These are phyloP conservation scores for Temnothorax unifasciatus DNA, from an alignment of 2,888 invertebrate genomes.

Conservation along the genomic window DNA sequence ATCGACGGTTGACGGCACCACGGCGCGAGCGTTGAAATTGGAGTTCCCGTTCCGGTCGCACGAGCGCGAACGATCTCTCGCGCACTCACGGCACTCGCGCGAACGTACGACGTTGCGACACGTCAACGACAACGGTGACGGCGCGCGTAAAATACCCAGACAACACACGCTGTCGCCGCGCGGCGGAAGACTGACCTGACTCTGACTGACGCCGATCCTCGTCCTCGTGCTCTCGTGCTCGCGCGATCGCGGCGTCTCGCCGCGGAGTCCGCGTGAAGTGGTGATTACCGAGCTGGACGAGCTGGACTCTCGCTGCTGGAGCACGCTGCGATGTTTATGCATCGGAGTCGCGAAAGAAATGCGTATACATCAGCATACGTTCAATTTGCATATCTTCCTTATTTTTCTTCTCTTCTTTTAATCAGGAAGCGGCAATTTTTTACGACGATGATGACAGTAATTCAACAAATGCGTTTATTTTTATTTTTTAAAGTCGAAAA, in stretches of 20 bases:
- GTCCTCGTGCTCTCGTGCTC: constrained; percentile 64
- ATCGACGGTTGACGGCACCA: constrained; percentile 41
- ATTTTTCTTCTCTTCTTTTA: neutral
- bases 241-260: constrained; percentile 62
- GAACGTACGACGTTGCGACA: constrained; percentile 22
- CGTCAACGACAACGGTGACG: constrained; percentile 35
- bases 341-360: neutral
- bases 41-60: constrained; percentile 20
- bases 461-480: neutral
- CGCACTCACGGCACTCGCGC: constrained; percentile 42
- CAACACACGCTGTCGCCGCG: constrained; percentile 79
- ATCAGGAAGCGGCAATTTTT: neutral
- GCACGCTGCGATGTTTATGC: constrained; percentile 4
- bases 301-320: neutral
- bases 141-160: constrained; percentile 17
- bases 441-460: neutral
- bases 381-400: neutral
- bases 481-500: neutral
- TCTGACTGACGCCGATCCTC: constrained; percentile 19
- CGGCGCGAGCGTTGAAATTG: constrained; percentile 24
- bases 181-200: constrained; percentile 80
- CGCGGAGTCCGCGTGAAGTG: constrained; percentile 14
- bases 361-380: neutral
- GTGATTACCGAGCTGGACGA: neutral
- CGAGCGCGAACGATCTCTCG: neutral